Evolutionary conservation across 2,113 vertebrate species (phyloP).

Genomic region (Morone chrysops): DNA sequence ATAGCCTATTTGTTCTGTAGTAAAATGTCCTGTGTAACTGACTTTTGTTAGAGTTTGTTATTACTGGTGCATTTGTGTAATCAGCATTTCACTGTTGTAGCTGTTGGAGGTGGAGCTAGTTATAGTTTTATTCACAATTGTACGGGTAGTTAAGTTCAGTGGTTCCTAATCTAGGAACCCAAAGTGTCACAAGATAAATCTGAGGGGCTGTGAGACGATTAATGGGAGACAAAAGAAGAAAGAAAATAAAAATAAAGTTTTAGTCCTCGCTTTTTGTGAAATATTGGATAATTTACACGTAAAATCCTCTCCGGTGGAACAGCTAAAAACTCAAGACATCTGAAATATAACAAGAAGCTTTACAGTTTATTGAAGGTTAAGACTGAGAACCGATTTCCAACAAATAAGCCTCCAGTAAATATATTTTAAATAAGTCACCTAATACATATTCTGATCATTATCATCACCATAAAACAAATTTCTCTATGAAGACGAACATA

Average conservation of each 20-base stretch:
- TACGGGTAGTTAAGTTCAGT: background rate
- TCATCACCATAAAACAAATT: conserved; percentile 19
- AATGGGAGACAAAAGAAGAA: background rate
- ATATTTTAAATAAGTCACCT: conserved; percentile 54
- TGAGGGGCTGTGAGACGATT: too few species aligned
- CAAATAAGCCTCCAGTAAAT: conserved; percentile 30
- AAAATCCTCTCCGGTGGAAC: too few species aligned
- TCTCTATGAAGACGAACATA: conserved; percentile 13
- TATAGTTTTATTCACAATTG: background rate
- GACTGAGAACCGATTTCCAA: conserved; percentile 13
- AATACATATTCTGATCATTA: conserved; percentile 27
- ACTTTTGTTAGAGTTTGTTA: too few species aligned
- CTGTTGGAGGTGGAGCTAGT: background rate
- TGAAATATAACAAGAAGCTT: too few species aligned
- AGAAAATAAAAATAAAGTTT: too few species aligned
- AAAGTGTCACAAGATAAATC: background rate
- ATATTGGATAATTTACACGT: too few species aligned
- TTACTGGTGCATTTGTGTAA: background rate
- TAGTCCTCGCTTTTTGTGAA: too few species aligned
- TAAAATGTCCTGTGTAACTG: background rate
- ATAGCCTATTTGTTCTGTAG: background rate
- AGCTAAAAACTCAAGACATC: too few species aligned
- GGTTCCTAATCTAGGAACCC: background rate
- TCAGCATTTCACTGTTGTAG: background rate
- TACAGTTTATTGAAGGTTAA: conserved; percentile 60